Base-by-base conservation (phyloP, 1,140 invertebrate genomes). In the Temnothorax nylanderi region DNA sequence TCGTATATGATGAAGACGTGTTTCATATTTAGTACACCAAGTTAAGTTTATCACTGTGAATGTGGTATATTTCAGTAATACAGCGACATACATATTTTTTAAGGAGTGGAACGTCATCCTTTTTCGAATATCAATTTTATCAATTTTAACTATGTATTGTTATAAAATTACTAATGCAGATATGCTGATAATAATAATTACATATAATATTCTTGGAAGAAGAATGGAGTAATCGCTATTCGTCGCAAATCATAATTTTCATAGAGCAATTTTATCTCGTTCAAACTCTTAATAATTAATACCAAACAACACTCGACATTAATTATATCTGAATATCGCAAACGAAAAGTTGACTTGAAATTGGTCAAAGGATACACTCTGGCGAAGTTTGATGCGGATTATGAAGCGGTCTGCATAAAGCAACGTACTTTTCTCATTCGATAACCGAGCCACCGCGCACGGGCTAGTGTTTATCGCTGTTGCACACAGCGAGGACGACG, bases 401-500 rank as follows among this genome's bases (percentile, higher is more conserved):
- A 78, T 32, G 74, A 85, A 75, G 56, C 32, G 78, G 67, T 60
- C 21, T 13, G 51, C 62, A 34, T 75, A 75, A 75, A 75, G 69
- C 62, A 71, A 41, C 51, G 67, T 85, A 74, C 86, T 85, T 87
- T 87, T 87, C 65, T 75, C 80, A 85, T 76, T 76, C 72, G 80
- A 85, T 85, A 85, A 82, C 47, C 80, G 69, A 85, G 86, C 65
- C 44, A 75, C 78, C 87, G 56, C 75, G 47, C 72, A 56, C 54
- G 54, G 78, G 86, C 21, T 74, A 47, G 64, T 91, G 90, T 91
- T 91, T 91, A 91, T 91, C 90, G 87, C 74, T 89, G 90, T 90
- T 89, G 84, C 87, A 75, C 89, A 72, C 80, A 76, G 69, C 58
- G 77, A 41, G 74, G 7, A 80, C 75, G 69, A 75, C 77, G 74